Evolutionary conservation across 2,113 vertebrate genomes (phyloP).

Genomic region (Cichladusa arquata): DNA sequence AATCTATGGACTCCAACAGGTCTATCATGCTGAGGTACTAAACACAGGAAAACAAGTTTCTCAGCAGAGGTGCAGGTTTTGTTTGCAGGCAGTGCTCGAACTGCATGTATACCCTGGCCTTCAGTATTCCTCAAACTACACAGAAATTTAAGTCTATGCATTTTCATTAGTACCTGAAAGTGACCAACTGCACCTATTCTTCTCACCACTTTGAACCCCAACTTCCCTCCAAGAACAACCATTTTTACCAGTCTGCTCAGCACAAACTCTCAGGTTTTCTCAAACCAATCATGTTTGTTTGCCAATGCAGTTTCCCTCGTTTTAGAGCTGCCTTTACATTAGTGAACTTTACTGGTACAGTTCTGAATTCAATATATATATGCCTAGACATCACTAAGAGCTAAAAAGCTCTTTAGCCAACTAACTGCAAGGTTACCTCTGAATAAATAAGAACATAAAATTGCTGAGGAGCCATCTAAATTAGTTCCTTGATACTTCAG

Average conservation of each 20-base stretch:
- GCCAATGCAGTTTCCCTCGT: neutral
- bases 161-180: neutral
- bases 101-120: neutral
- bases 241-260: neutral
- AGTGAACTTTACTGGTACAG: neutral
- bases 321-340: neutral
- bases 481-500: neutral
- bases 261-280: neutral
- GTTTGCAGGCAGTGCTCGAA: neutral
- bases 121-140: neutral
- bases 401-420: neutral
- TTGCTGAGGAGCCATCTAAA: neutral
- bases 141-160: neutral
- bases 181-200: neutral
- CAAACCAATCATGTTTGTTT: neutral
- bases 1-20: conserved; percentile 90
- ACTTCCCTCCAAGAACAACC: neutral
- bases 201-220: neutral
- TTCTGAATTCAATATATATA: neutral
- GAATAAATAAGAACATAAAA: neutral
- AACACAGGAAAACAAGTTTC: conserved; percentile 16
- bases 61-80: neutral
- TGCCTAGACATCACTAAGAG: neutral
- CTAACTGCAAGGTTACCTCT: neutral
- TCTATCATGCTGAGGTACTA: conserved; percentile 95